A percentile compares a stretch with the other conserved stretches of the same genome.
Evolutionary conservation across 2,797 vertebrate genomes (phyloP).

Genomic region (Phalanger gymnotis): DNA sequence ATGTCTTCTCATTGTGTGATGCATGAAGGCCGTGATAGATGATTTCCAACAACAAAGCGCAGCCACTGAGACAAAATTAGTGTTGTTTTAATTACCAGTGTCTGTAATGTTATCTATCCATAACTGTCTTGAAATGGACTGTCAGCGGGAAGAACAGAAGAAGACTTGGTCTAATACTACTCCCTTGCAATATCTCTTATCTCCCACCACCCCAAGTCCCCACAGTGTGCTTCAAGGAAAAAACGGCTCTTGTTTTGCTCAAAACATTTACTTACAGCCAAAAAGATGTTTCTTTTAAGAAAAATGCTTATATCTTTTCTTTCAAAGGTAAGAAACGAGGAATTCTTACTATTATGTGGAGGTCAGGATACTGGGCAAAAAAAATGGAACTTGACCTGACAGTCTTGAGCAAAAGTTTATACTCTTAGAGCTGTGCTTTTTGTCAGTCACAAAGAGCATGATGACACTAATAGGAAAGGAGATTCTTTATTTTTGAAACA

Average conservation of each 20-base stretch:
- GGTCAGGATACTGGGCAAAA: conserved; percentile 78
- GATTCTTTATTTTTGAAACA: conserved; percentile 82
- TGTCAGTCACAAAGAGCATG: conserved; percentile 84
- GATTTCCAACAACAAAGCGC: conserved; percentile 88
- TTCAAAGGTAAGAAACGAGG: conserved; percentile 64
- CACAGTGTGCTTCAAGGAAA: conserved; percentile 38
- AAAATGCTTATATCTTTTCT: conserved; percentile 71
- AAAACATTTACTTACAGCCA: conserved; percentile 63
- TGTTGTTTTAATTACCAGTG: conserved; percentile 93
- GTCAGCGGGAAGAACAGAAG: conserved; percentile 78
- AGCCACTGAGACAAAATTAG: conserved; percentile 91
- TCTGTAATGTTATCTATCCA: conserved; percentile 90
- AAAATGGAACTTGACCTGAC: conserved; percentile 77
- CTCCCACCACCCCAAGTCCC: conserved; percentile 39
- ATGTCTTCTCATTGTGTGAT: conserved; percentile 87
- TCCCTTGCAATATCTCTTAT: conserved; percentile 64
- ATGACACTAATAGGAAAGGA: conserved; percentile 82
- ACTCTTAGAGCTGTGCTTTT: conserved; percentile 78
- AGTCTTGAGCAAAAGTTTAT: conserved; percentile 82
- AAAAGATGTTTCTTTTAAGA: conserved; percentile 47
- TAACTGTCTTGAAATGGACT: conserved; percentile 87
- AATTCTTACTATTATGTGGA: conserved; percentile 72
- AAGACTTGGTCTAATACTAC: conserved; percentile 60
- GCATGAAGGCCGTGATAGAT: conserved; percentile 89
- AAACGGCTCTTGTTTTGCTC: conserved; percentile 69